phyloP scores from a whole-genome alignment of 1,140 invertebrate genomes.

The Formica selysi region DNA sequence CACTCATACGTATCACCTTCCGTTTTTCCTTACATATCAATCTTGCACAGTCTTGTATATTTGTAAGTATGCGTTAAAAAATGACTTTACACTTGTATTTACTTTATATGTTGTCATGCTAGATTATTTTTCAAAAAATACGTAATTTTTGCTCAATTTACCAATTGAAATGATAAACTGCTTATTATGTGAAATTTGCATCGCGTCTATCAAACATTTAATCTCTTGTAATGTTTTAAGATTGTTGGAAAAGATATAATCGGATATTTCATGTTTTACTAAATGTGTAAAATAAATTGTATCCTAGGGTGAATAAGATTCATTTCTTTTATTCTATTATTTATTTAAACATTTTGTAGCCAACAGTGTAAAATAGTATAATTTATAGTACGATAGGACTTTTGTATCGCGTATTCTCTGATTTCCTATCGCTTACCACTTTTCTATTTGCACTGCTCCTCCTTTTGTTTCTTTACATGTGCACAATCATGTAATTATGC shows the following conservation, averaged over 20 bases:
- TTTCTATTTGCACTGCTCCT: too few relatives aligned
- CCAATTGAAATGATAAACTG: too few relatives aligned
- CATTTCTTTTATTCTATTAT: constrained; percentile 9
- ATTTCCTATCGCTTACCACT: too few relatives aligned
- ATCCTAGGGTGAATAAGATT: neutral
- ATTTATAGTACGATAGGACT: neutral
- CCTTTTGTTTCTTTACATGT: too few relatives aligned
- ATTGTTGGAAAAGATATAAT: neutral
- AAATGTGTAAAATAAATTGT: neutral
- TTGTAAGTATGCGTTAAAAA: constrained; percentile 33
- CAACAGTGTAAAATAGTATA: constrained; percentile 16
- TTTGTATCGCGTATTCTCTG: too few relatives aligned
- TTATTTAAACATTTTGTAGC: neutral
- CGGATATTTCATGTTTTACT: neutral
- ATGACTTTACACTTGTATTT: neutral
- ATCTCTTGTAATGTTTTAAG: neutral
- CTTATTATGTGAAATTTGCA: neutral
- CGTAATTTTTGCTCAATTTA: neutral
- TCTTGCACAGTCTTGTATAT: constrained; percentile 13
- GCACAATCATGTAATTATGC: too few relatives aligned
- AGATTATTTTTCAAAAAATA: neutral
- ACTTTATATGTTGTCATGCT: neutral
- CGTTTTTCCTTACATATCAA: constrained; percentile 10
- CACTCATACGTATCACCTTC: neutral
- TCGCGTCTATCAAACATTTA: neutral